Evolutionary conservation across 2,888 invertebrate species (phyloP), one percentile per base, ranked within the genome.

Genomic region (Lapara coniferarum): DNA sequence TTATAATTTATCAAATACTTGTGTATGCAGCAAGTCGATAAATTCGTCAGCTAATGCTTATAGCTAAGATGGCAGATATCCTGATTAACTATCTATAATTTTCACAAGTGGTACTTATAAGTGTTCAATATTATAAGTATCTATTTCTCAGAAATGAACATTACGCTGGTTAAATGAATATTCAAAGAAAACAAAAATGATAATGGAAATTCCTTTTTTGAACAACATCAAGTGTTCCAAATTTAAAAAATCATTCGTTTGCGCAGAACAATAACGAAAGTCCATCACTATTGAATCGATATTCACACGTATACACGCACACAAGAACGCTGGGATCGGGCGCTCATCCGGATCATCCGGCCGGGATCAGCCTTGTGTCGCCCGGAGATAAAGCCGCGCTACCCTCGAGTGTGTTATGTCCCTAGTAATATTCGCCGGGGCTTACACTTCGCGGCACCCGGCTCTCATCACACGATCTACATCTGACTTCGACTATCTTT

Each of bases 301-400:
- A 80, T 75, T 74, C 70, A 73, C 70, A 78, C 77, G 67, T 71
- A 74, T 74, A 78, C 81, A 81, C 84, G 79, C 85, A 83, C 79
- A 78, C 78, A 51, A 78, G 75, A 78, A 77, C 77, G 83, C 76
- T 82, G 81, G 84, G 85, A 85, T 87, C 83, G 81, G 75, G 77
- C 81, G 88, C 85, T 92, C 82, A 93, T 92, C 93, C 92, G 92
- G 93, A 91, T 93, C 78, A 93, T 88, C 91, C 87, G 80, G 77
- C 76, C 69, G 86, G 88, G 92, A 92, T 92, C 89, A 92, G 85
- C 87, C 86, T 86, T 89, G 91, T 91, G 93, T 91, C 89, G 89
- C 86, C 81, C 85, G 85, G 88, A 91, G 92, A 93, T 92, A 92
- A 93, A 92, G 85, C 55, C 55, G 55, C 89, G 78, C 85, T 84